Evolutionary conservation across 2,797 vertebrate species (phyloP), one percentile per base, ranked within the genome.

Genomic region (Rhyacichthys aspro): DNA sequence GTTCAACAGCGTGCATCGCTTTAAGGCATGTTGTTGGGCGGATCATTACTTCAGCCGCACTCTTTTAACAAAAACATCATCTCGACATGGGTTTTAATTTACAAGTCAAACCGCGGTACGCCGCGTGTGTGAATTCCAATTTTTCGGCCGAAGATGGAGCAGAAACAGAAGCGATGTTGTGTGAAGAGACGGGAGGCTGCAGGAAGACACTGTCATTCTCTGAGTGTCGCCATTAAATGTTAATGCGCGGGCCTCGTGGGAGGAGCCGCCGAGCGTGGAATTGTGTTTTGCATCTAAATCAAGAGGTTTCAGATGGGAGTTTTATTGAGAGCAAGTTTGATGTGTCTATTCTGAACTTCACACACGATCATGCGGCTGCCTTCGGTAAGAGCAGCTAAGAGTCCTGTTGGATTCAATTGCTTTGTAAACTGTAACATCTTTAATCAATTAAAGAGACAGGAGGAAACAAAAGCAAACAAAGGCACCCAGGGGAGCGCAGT

Each of bases 261-360:
- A 82, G 77, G 83, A 82, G 79, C 62, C 78, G 74, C 73, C 68
- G 64, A 85, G 86, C 84, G 74, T 81, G 74, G 61, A 71, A 82
- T 82, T 83, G 71, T 74, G 72, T 88, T 88, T 80, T 83, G 82
- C 81, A 87, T 89, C 77, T 82, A 74, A 86, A 88, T 87, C 82
- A 83, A 81, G 81, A 76, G 42, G 56, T 53, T 62, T 59, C 55
- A 41, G 43, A 65, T 49, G 59, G 33, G n/a, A n/a, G n/a, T n/a
- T n/a, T n/a, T n/a, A n/a, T n/a, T n/a, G n/a, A n/a, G n/a, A 23
- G 38, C 56, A 69, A 75, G 67, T 82, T 82, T 76, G 65, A 84
- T 71, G 56, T 59, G 43, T 76, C 66, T 81, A 42, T 81, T 81
- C 48, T 53, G n/a, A 37, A 53, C 66, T 64, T 58, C 54, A 39